Evolutionary conservation across 64 coral and sea anemone species (phyloP).

Genomic region (Pocillopora damicornis): DNA sequence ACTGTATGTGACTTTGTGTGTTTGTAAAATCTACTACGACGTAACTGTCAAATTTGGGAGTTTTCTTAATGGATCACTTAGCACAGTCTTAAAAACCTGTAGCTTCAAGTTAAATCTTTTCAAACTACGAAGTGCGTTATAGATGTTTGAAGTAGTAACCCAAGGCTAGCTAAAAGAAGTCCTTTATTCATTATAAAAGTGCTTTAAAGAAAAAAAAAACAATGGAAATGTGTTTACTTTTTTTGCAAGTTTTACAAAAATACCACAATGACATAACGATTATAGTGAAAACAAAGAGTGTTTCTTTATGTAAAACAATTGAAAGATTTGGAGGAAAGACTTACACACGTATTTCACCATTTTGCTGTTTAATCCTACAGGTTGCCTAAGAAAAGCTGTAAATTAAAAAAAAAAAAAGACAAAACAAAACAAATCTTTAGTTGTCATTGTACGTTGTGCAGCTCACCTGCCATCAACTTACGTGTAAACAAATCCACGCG

Average conservation of each 20-base stretch:
- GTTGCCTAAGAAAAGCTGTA: neutral
- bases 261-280: too few species aligned
- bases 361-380: too few species aligned
- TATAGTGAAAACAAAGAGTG: too few species aligned
- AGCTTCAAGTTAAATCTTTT: neutral
- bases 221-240: too few species aligned
- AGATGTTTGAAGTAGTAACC: neutral
- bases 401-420: neutral
- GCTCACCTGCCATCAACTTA: too few species aligned
- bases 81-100: neutral
- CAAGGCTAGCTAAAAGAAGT: neutral
- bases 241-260: too few species aligned
- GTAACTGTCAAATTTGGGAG: neutral
- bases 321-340: too few species aligned
- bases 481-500: neutral
- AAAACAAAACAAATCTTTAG: neutral
- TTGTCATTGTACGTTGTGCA: neutral
- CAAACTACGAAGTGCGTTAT: neutral
- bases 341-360: too few species aligned
- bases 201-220: too few species aligned
- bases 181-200: neutral
- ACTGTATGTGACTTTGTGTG: neutral
- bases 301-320: too few species aligned
- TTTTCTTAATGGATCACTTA: neutral
- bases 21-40: neutral